A percentile compares a stretch with the other conserved stretches of the same genome.
phyloP scores from a whole-genome alignment of 2,888 invertebrate species.

The Callyntrura sp. region DNA sequence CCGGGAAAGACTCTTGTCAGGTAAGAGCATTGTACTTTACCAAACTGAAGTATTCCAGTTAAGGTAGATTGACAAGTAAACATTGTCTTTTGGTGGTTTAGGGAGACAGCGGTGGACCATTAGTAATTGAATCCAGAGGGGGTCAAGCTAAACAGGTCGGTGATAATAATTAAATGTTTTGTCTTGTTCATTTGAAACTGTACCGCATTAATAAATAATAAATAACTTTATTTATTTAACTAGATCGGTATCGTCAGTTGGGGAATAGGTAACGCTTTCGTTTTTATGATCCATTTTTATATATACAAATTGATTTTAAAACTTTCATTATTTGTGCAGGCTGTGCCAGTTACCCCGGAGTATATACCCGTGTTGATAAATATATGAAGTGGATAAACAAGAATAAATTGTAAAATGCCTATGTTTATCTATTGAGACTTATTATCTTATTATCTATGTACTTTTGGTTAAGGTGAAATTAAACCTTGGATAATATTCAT shows the following conservation, averaged over 20 bases:
- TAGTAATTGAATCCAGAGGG: constrained; percentile 85
- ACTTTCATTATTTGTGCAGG: no score
- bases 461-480: background rate
- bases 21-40: no score
- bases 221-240: background rate
- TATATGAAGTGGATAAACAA: constrained; percentile 76
- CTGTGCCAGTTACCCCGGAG: constrained; percentile 73
- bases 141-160: constrained; percentile 69
- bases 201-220: background rate
- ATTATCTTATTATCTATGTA: background rate
- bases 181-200: background rate
- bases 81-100: constrained; percentile 85
- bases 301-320: no score
- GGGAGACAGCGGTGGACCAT: constrained; percentile 96
- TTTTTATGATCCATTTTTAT: no score
- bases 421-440: background rate
- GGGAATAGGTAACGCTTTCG: constrained; percentile 76
- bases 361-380: constrained; percentile 66
- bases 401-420: constrained; percentile 53
- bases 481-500: background rate
- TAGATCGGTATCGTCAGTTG: constrained; percentile 74
- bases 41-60: no score
- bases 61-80: no score
- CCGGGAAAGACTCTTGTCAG: constrained; percentile 69
- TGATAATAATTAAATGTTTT: background rate